Conservation (phyloP, 2,113 vertebrate species). For the Gavia stellata region DNA sequence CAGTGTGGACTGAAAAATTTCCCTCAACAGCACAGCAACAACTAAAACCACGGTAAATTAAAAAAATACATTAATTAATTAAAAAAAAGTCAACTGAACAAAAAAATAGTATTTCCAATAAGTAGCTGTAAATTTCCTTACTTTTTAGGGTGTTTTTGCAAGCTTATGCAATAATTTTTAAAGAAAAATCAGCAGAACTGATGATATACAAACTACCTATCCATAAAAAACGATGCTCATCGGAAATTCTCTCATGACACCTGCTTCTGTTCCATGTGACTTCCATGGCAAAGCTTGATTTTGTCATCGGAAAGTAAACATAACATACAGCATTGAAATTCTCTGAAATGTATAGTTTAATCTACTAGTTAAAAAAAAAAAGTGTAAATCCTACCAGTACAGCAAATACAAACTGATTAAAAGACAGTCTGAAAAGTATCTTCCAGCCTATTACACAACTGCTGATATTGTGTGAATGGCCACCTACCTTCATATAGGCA, state of each 20-base stretch:
- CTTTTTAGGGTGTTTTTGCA: neutral
- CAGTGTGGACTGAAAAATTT: neutral
- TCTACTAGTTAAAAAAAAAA: neutral
- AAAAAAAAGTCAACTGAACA: neutral
- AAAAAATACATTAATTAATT: neutral
- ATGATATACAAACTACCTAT: neutral
- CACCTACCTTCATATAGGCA: conserved; percentile 96
- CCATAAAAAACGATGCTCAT: neutral
- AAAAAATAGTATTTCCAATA: neutral
- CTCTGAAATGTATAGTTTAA: neutral
- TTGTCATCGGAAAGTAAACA: neutral
- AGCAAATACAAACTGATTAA: neutral
- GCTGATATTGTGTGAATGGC: neutral
- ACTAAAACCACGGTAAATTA: neutral
- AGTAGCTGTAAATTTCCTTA: neutral
- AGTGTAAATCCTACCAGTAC: neutral
- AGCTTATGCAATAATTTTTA: neutral
- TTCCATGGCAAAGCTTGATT: neutral
- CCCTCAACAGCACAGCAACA: neutral
- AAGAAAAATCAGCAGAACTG: neutral
- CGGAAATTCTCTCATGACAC: neutral
- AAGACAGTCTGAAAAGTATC: neutral
- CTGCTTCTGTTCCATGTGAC: neutral
- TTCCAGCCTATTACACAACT: neutral
- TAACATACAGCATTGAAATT: neutral